These are phyloP conservation scores for Portevinia maculata DNA, from an alignment of 2,888 invertebrate genomes.

Conservation along the genomic window DNA sequence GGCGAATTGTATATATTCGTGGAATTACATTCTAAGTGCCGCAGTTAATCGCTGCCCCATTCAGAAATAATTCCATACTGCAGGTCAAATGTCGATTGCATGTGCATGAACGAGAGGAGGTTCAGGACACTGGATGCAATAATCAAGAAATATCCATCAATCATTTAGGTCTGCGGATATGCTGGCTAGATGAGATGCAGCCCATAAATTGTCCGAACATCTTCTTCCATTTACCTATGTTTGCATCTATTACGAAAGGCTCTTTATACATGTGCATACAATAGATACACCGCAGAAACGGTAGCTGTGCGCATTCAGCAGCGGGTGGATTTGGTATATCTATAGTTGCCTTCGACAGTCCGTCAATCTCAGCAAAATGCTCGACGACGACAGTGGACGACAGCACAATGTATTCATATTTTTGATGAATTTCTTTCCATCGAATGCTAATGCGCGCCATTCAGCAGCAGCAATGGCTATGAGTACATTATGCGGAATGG, in stretches of 20 bases:
- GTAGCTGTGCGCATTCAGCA: constrained; percentile 39
- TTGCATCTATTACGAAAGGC: not conserved
- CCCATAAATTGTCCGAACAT: constrained; percentile 72
- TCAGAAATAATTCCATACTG: constrained; percentile 45
- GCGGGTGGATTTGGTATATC: constrained; percentile 58
- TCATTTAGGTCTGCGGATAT: constrained; percentile 54
- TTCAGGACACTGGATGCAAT: constrained; percentile 57
- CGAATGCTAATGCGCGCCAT: constrained; percentile 63
- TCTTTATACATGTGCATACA: constrained; percentile 42
- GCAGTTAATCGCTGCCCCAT: constrained; percentile 69
- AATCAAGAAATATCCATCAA: constrained; percentile 73
- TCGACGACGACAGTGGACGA: constrained; percentile 35
- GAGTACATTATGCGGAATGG: constrained; percentile 40
- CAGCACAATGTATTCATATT: constrained; percentile 74
- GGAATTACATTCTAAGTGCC: constrained; percentile 74
- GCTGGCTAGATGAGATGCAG: constrained; percentile 59
- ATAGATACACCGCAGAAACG: constrained; percentile 23
- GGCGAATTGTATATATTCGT: constrained; percentile 65
- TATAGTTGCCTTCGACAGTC: constrained; percentile 42
- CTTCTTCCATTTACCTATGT: constrained; percentile 43
- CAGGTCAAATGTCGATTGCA: constrained; percentile 69
- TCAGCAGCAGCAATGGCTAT: not conserved
- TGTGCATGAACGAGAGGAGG: constrained; percentile 9
- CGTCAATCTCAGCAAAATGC: constrained; percentile 41
- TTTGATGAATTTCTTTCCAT: constrained; percentile 69